Conservation (phyloP, 2,888 invertebrate genomes). For the Camptogramma bilineatum region DNA sequence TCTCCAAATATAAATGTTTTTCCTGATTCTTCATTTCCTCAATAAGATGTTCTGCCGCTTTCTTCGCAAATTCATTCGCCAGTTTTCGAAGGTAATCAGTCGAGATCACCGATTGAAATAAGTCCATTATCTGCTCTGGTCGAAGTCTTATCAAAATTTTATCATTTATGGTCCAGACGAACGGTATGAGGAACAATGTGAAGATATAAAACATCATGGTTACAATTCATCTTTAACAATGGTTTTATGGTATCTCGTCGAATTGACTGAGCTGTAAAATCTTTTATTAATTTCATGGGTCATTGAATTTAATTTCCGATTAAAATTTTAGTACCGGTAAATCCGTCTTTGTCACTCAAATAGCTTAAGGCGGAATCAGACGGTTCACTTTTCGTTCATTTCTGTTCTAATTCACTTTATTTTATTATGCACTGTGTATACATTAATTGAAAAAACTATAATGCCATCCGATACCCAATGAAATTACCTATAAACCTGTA, state of each 20-base stretch:
- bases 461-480: too few relatives aligned
- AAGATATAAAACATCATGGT: slow-evolving; percentile 5
- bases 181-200: background rate
- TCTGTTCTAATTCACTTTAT: too few relatives aligned
- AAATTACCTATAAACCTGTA: too few relatives aligned
- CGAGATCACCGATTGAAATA: slow-evolving; percentile 53
- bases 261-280: slow-evolving; percentile 6
- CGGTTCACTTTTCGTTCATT: too few relatives aligned
- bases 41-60: slow-evolving; percentile 55
- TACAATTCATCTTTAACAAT: slow-evolving; percentile 8
- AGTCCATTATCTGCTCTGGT: slow-evolving; percentile 52
- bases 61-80: slow-evolving; percentile 55
- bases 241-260: background rate
- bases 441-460: too few relatives aligned
- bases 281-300: slow-evolving; percentile 18
- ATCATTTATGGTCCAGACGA: slow-evolving; percentile 11
- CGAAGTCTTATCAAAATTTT: slow-evolving; percentile 50
- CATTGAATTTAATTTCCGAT: slow-evolving; percentile 11
- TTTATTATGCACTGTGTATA: too few relatives aligned
- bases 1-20: slow-evolving; percentile 4
- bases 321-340: background rate
- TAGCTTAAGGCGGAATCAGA: too few relatives aligned
- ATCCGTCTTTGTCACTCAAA: background rate
- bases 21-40: slow-evolving; percentile 51
- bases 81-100: slow-evolving; percentile 53